A percentile compares a stretch with the other conserved stretches of the same genome.
phyloP scores from a whole-genome alignment of 2,113 vertebrate genomes.

The Limnothrissa miodon region DNA sequence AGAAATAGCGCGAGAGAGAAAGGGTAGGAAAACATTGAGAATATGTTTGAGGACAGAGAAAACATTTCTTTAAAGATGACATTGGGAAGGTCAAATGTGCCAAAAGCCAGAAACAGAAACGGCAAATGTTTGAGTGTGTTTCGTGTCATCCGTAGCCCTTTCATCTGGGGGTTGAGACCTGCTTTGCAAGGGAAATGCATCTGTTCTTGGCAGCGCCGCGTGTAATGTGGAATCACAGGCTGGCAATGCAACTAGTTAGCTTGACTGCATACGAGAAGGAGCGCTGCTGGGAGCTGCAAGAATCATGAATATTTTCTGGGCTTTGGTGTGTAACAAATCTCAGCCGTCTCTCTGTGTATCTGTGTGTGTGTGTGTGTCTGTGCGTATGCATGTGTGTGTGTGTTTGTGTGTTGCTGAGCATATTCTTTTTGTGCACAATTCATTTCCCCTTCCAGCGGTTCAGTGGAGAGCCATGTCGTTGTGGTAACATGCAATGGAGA shows the following conservation, averaged over 20 bases:
- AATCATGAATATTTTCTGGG: constrained; percentile 55
- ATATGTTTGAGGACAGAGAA: not conserved
- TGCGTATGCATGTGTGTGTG: constrained; percentile 20
- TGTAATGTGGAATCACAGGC: constrained; percentile 66
- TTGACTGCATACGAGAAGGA: constrained; percentile 53
- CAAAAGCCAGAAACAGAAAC: constrained; percentile 54
- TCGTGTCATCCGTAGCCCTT: constrained; percentile 62
- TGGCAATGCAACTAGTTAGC: constrained; percentile 56
- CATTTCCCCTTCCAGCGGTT: constrained; percentile 4
- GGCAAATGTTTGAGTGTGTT: constrained; percentile 59
- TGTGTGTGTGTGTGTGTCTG: constrained; percentile 15
- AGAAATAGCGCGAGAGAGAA: not conserved
- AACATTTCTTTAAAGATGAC: constrained; percentile 43
- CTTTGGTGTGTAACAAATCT: constrained; percentile 19
- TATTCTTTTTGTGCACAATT: not conserved
- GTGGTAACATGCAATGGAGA: constrained; percentile 1
- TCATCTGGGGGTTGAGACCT: constrained; percentile 63
- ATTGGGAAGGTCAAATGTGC: constrained; percentile 57
- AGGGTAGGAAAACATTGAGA: not conserved
- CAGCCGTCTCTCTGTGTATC: not conserved
- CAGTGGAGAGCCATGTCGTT: constrained; percentile 10
- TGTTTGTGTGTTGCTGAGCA: not conserved
- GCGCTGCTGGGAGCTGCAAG: constrained; percentile 56
- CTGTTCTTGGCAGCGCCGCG: constrained; percentile 62
- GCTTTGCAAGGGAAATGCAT: constrained; percentile 68